These are phyloP conservation scores for Coremacera marginata DNA, from an alignment of 2,888 invertebrate genomes.

Conservation along the genomic window DNA sequence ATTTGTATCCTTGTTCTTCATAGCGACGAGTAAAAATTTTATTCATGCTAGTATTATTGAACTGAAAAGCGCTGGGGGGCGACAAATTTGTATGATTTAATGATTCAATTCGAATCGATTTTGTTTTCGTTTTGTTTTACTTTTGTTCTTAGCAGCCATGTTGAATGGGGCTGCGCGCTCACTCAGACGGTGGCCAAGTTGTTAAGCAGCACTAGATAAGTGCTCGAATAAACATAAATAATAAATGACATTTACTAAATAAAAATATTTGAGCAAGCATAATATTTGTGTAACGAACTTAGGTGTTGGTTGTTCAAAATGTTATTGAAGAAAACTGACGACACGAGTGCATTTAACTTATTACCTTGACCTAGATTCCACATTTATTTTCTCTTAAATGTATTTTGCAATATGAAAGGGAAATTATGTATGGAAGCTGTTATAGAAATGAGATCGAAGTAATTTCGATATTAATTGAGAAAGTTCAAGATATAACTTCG, in stretches of 20 bases:
- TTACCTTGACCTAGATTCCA: no score
- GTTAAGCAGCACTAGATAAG: slow-evolving; percentile 66
- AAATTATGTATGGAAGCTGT: no score
- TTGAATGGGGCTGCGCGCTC: not conserved
- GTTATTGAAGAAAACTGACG: no score
- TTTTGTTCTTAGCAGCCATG: not conserved
- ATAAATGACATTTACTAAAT: slow-evolving; percentile 68
- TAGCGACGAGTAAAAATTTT: not conserved
- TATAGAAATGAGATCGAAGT: no score
- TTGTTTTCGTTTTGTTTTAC: slow-evolving; percentile 1
- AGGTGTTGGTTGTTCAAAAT: slow-evolving; percentile 12
- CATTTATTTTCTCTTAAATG: no score
- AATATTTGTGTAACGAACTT: slow-evolving; percentile 66
- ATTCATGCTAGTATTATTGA: not conserved
- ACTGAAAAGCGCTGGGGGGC: not conserved
- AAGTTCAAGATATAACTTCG: no score
- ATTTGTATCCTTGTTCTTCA: slow-evolving; percentile 18
- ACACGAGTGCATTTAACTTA: no score
- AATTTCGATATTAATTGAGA: no score
- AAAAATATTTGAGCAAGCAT: slow-evolving; percentile 67
- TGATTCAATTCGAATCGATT: slow-evolving; percentile 23
- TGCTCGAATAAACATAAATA: slow-evolving; percentile 67
- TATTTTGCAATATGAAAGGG: no score
- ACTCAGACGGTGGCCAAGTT: slow-evolving; percentile 37
- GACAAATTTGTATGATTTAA: slow-evolving; percentile 5